Evolutionary conservation across 2,113 vertebrate species (phyloP).

Genomic region (Nicator chloris): DNA sequence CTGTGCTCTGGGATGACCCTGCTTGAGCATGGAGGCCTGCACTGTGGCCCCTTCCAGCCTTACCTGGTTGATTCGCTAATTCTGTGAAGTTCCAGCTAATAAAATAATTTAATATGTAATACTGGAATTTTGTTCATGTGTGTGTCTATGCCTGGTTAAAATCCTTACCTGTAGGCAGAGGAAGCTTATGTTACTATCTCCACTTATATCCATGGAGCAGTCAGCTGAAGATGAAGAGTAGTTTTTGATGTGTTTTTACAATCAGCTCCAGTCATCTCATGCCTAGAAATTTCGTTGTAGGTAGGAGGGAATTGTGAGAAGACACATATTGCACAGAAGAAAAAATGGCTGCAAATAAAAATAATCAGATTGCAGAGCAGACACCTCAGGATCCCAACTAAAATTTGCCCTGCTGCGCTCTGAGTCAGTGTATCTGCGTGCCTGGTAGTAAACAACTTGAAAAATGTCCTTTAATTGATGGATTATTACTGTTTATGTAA

Average conservation of each 20-base stretch:
- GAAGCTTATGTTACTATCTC: neutral
- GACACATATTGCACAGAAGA: neutral
- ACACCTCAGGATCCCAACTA: neutral
- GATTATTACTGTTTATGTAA: neutral
- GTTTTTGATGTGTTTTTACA: neutral
- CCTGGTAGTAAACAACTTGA: neutral
- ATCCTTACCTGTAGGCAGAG: neutral
- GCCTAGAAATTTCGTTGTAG: neutral
- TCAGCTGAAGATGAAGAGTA: neutral
- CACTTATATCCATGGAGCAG: neutral
- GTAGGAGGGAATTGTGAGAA: neutral
- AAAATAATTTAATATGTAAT: neutral
- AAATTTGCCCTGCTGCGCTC: neutral
- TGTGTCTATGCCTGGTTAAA: neutral
- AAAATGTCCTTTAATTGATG: neutral
- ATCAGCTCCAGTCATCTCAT: neutral
- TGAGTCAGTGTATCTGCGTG: neutral
- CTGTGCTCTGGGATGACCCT: neutral
- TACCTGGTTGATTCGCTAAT: neutral
- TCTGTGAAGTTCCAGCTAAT: neutral
- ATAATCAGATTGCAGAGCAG: neutral
- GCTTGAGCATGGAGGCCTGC: too few species aligned
- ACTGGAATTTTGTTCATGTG: neutral
- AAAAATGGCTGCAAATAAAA: neutral
- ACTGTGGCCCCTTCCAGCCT: accelerated